Percentiles rank a stretch among this genome's conserved stretches.
phyloP scores from a whole-genome alignment of 2,888 invertebrate genomes.

The Melolontha melolontha region DNA sequence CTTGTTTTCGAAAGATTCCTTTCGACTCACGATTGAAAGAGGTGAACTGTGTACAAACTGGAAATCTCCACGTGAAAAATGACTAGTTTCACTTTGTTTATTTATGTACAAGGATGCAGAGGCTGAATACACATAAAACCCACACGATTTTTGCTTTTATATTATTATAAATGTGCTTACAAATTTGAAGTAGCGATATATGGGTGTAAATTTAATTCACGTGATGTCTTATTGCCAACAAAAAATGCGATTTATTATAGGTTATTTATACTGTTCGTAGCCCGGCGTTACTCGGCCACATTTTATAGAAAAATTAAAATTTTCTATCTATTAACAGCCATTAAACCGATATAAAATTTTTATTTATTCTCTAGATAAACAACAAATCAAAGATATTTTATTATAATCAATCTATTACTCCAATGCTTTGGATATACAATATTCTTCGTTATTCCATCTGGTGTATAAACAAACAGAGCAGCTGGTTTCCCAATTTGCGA shows the following conservation, averaged over 20 bases:
- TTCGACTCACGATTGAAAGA: conserved; percentile 7
- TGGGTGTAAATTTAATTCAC: background rate
- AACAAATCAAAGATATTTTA: too few relatives aligned
- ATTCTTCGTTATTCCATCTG: too few relatives aligned
- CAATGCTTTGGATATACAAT: too few relatives aligned
- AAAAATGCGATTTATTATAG: background rate
- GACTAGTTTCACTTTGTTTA: conserved; percentile 12
- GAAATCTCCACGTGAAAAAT: conserved; percentile 12
- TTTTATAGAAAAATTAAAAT: too few relatives aligned
- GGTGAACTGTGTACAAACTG: background rate
- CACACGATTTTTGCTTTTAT: background rate
- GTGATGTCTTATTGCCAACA: background rate
- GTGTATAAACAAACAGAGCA: too few relatives aligned
- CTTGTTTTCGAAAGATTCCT: conserved; percentile 31
- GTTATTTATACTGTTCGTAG: too few relatives aligned
- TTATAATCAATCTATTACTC: too few relatives aligned
- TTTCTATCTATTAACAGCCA: too few relatives aligned
- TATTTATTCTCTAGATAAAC: too few relatives aligned
- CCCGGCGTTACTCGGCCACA: too few relatives aligned
- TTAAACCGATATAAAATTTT: too few relatives aligned
- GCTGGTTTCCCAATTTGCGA: too few relatives aligned
- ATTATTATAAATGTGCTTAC: conserved; percentile 10
- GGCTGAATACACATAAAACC: conserved; percentile 6
- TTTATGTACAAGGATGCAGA: conserved; percentile 11
- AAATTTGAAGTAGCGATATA: background rate